These are phyloP conservation scores for Oreochromis spilurus DNA, from an alignment of 2,113 vertebrate species.

Conservation along the genomic window DNA sequence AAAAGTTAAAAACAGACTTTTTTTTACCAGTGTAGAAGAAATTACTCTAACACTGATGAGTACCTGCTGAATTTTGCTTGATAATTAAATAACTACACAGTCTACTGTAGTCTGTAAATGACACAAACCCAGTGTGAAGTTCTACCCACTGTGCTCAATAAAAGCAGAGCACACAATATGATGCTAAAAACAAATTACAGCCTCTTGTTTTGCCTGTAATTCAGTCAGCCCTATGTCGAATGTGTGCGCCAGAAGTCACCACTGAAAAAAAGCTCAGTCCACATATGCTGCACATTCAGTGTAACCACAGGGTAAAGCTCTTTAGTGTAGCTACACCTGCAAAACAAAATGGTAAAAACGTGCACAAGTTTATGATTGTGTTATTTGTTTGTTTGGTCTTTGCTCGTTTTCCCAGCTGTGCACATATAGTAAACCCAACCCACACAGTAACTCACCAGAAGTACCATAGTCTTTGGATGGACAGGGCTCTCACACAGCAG, in stretches of 20 bases:
- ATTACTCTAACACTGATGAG: neutral
- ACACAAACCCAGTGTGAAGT: neutral
- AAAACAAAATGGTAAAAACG: neutral
- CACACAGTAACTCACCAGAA: conserved; percentile 81
- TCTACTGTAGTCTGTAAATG: neutral
- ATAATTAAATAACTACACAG: neutral
- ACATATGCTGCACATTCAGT: neutral
- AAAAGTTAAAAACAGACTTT: neutral
- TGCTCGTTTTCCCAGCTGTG: neutral
- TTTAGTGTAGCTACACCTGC: neutral
- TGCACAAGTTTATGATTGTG: neutral
- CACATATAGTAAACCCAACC: neutral
- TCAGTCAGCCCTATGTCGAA: neutral
- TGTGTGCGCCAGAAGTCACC: neutral
- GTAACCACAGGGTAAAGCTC: neutral
- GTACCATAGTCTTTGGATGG: conserved; percentile 96
- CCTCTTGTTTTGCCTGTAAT: neutral
- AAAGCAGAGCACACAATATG: neutral
- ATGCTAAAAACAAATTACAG: neutral
- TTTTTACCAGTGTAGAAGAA: neutral
- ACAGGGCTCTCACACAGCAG: conserved; percentile 92
- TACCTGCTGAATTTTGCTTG: neutral
- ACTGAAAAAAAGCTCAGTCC: neutral
- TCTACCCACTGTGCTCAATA: neutral
- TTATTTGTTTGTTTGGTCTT: neutral